Base-by-base conservation (phyloP, 2,797 vertebrate genomes). In the Martes flavigula region DNA sequence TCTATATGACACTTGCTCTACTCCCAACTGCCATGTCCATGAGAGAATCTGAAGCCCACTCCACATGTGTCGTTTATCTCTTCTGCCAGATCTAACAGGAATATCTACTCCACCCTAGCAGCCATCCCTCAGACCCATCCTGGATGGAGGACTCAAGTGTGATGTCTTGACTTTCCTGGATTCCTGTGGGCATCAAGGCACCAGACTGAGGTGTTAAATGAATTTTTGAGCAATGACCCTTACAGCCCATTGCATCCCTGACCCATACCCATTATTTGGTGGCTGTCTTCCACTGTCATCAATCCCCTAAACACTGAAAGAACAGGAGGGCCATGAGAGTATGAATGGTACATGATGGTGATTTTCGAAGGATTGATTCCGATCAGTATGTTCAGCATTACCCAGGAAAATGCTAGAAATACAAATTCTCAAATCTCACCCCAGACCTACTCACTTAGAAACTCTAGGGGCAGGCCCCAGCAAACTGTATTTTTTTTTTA, bases 141-240 rank as follows among this genome's bases (percentile, higher is more conserved):
- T 48, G 62, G 32, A 46, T 17, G 7, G 5, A 70, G 25, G 27
- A 58, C 5, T 30, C 3, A 7, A 17, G 25, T 72, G 5, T 12
- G n/a, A 48, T 3, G 27, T 5, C 2, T 10, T 3, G 25, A 4
- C 35, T 48, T 78, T 9, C 15, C 40, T 79, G 38, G 7, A 13
- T 14, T 66, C 6, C 20, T n/a, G 5, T 17, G 1, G 11, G 17
- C 6, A 75, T 5, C 0, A 5, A 18, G 7, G 20, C 7, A n/a
- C 7, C 1, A 14, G 18, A 46, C n/a, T 73, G 64, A 51, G 30
- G 3, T 3, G 9, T 75, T 60, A 32, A 60, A n/a, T 27, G 5
- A 7, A 78, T 15, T 66, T 20, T 5, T 87, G 51, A 77, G 2
- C 21, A 43, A 78, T 32, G 25, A 70, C 4, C 21, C 7, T 0